Percentiles rank a stretch among this genome's conserved stretches.
phyloP scores from a whole-genome alignment of 2,888 invertebrate genomes.

The Drosophila neotestacea region DNA sequence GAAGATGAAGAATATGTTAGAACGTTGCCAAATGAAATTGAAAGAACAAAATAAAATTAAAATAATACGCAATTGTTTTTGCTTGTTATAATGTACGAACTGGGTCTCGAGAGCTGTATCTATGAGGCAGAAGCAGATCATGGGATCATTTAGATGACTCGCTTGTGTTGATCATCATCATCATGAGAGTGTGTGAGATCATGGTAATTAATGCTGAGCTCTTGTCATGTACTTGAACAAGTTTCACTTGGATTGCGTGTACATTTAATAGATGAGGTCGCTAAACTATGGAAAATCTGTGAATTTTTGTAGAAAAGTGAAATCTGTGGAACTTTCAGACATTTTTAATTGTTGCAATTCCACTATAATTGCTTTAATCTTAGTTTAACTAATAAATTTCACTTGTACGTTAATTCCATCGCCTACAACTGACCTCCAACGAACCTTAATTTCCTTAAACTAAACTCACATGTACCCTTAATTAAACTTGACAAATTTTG shows the following conservation, averaged over 20 bases:
- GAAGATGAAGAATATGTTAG: conserved; percentile 31
- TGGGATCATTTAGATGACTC: conserved; percentile 36
- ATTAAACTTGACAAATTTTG: conserved; percentile 55
- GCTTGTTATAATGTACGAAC: conserved; percentile 38
- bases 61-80: conserved; percentile 76
- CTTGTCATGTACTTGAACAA: conserved; percentile 28
- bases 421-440: conserved; percentile 58
- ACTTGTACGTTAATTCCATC: conserved; percentile 5
- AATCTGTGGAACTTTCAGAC: conserved; percentile 31
- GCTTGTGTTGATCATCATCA: conserved; percentile 18
- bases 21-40: conserved; percentile 50
- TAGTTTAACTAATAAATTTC: conserved; percentile 29
- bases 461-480: conserved; percentile 54
- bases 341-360: conserved; percentile 26
- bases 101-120: conserved; percentile 27
- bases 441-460: conserved; percentile 41
- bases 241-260: conserved; percentile 40
- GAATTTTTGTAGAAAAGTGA: conserved; percentile 41
- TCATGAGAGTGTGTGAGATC: conserved; percentile 46
- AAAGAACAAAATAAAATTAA: conserved; percentile 50
- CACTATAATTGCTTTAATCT: conserved; percentile 31
- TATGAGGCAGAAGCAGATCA: conserved; percentile 38
- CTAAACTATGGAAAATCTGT: conserved; percentile 37
- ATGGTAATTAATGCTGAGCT: conserved; percentile 47
- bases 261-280: conserved; percentile 13